Evolutionary conservation across 2,797 vertebrate genomes (phyloP).

Genomic region (Gymnothorax javanicus): DNA sequence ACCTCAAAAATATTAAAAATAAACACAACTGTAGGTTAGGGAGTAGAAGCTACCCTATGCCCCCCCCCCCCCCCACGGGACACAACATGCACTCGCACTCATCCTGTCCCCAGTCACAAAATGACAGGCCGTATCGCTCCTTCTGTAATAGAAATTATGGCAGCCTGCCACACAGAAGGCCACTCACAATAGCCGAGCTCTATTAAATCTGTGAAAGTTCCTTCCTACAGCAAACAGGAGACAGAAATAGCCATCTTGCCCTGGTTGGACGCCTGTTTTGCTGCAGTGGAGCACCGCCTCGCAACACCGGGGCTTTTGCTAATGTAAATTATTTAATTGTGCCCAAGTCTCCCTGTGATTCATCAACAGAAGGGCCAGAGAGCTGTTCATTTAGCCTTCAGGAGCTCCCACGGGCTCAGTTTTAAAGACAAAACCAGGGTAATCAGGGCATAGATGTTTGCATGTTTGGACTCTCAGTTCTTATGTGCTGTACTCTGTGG

Average conservation of each 20-base stretch:
- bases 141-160: slow-evolving; percentile 70
- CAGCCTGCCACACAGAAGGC: slow-evolving; percentile 93
- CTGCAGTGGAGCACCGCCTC: slow-evolving; percentile 74
- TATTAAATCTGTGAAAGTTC: slow-evolving; percentile 97
- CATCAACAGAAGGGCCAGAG: slow-evolving; percentile 74
- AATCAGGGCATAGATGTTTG: slow-evolving; percentile 59
- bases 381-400: slow-evolving; percentile 68
- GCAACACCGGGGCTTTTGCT: slow-evolving; percentile 82
- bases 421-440: slow-evolving; percentile 59
- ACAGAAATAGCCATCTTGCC: slow-evolving; percentile 97
- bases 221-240: slow-evolving; percentile 92
- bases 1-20: not conserved
- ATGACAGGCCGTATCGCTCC: slow-evolving; percentile 44
- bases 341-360: slow-evolving; percentile 77
- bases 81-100: not conserved
- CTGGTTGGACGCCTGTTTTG: slow-evolving; percentile 68
- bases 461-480: not conserved
- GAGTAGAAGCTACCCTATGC: not conserved
- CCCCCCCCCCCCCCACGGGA: not conserved
- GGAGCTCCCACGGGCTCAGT: slow-evolving; percentile 64
- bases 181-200: slow-evolving; percentile 94
- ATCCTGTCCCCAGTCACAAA: slow-evolving; percentile 58
- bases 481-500: slow-evolving; percentile 39
- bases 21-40: not conserved
- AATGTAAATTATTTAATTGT: slow-evolving; percentile 91